These are phyloP conservation scores for Apis florea DNA, from an alignment of 1,140 invertebrate species.

Conservation along the genomic window DNA sequence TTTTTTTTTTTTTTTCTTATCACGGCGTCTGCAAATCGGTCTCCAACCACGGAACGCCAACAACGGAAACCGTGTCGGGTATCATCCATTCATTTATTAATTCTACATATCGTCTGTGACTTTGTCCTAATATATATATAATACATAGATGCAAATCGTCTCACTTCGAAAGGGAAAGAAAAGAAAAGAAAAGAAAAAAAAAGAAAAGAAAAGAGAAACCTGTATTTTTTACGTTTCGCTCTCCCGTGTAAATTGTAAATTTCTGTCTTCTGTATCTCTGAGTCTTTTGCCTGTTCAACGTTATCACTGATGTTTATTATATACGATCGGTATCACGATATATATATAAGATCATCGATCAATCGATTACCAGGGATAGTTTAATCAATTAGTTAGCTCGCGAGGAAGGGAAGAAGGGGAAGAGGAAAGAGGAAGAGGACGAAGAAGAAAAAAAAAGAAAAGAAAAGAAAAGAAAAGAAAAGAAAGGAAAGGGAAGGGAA, in stretches of 20 bases:
- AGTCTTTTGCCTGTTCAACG: slow-evolving; percentile 37
- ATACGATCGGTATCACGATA: slow-evolving; percentile 3
- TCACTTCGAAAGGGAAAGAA: slow-evolving; percentile 17
- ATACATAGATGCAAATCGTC: slow-evolving; percentile 36
- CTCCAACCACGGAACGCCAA: not conserved
- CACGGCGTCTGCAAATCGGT: not conserved
- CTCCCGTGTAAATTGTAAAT: slow-evolving; percentile 47
- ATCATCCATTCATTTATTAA: slow-evolving; percentile 60
- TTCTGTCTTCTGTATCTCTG: not conserved
- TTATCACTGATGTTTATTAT: slow-evolving; percentile 41
- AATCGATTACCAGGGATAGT: slow-evolving; percentile 44
- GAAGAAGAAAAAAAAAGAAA: slow-evolving; percentile 1
- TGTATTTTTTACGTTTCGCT: slow-evolving; percentile 53
- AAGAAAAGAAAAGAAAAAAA: too few species aligned
- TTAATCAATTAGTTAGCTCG: slow-evolving; percentile 54
- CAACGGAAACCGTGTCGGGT: slow-evolving; percentile 42
- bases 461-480: not conserved
- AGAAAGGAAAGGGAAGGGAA: not conserved
- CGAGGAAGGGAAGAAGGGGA: not conserved
- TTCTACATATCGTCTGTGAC: slow-evolving; percentile 59
- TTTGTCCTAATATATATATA: not conserved
- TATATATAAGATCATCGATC: slow-evolving; percentile 19
- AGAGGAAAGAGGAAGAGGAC: not conserved
- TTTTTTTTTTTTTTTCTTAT: too few species aligned
- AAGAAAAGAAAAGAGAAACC: not conserved